phyloP scores from a whole-genome alignment of 64 coral and sea anemone species.

The Platygyra sinensis region DNA sequence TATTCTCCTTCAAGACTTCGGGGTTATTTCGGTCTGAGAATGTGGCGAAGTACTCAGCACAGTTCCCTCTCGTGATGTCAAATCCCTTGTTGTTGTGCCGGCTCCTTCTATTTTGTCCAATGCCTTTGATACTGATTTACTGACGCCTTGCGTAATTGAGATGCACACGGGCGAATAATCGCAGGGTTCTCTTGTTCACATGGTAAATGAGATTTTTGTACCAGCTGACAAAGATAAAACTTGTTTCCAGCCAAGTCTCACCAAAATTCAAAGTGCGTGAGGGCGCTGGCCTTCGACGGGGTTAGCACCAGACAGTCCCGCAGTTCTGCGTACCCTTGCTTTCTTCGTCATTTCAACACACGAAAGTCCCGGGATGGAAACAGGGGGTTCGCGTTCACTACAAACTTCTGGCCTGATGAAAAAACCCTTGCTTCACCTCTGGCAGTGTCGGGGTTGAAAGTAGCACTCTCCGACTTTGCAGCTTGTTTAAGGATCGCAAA shows the following conservation, averaged over 20 bases:
- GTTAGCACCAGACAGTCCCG: conserved; percentile 59
- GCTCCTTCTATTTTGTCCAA: background rate
- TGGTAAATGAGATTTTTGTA: conserved; percentile 32
- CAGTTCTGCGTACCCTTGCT: conserved; percentile 14
- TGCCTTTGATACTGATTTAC: background rate
- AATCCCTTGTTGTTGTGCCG: background rate
- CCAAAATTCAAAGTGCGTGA: background rate
- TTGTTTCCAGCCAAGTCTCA: conserved; percentile 39
- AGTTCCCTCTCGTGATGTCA: conserved; percentile 40
- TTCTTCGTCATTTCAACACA: conserved; percentile 34
- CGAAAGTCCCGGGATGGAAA: conserved; percentile 64
- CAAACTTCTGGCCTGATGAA: background rate
- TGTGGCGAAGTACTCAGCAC: conserved; percentile 55
- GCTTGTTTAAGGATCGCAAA: conserved; percentile 62
- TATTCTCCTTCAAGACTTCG: conserved; percentile 58
- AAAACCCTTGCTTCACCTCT: conserved; percentile 16
- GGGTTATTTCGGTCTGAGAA: conserved; percentile 41
- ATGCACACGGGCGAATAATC: background rate
- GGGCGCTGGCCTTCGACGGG: conserved; percentile 27
- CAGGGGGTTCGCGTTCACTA: conserved; percentile 53
- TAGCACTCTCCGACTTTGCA: conserved; percentile 62
- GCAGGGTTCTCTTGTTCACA: background rate
- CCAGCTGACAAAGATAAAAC: conserved; percentile 72
- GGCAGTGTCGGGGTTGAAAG: conserved; percentile 54
- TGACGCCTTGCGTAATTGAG: background rate